These are phyloP conservation scores for Embiotoca jacksoni DNA, from an alignment of 2,113 vertebrate species.

Conservation along the genomic window DNA sequence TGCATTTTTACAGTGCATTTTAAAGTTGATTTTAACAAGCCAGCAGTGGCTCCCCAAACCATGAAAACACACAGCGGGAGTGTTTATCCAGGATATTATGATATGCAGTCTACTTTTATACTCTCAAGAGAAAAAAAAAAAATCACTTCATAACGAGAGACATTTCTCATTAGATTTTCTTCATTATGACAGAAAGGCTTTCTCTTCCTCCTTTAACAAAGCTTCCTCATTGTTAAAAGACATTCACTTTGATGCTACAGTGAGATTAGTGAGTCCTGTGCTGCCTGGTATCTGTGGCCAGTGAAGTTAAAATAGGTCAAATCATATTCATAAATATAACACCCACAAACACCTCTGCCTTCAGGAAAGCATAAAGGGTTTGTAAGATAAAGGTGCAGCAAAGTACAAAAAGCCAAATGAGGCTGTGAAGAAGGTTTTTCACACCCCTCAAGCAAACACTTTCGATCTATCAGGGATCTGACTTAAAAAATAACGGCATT, in stretches of 20 bases:
- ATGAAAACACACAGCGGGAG: slow-evolving; percentile 25
- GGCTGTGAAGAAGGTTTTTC: background rate
- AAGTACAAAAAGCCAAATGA: background rate
- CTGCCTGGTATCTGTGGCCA: slow-evolving; percentile 7
- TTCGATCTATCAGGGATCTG: background rate
- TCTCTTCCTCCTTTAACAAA: background rate
- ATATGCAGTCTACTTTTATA: slow-evolving; percentile 29
- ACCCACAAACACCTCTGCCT: background rate
- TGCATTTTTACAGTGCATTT: slow-evolving; percentile 46
- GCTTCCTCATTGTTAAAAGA: slow-evolving; percentile 21
- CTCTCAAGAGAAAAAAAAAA: slow-evolving; percentile 30
- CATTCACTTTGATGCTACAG: slow-evolving; percentile 13
- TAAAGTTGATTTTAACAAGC: slow-evolving; percentile 59
- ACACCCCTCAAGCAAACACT: background rate
- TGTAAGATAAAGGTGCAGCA: background rate
- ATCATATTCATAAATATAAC: slow-evolving; percentile 7
- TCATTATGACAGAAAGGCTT: slow-evolving; percentile 26
- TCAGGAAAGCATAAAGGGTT: background rate
- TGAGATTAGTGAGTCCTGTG: slow-evolving; percentile 1
- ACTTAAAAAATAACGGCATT: background rate
- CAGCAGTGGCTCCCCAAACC: slow-evolving; percentile 30
- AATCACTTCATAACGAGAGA: slow-evolving; percentile 33
- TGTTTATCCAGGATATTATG: slow-evolving; percentile 27
- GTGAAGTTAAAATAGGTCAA: slow-evolving; percentile 23
- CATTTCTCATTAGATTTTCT: slow-evolving; percentile 24